A percentile compares a stretch with the other conserved stretches of the same genome.
These are phyloP conservation scores for Hyles euphorbiae DNA, from an alignment of 1,140 invertebrate species.

Conservation along the genomic window DNA sequence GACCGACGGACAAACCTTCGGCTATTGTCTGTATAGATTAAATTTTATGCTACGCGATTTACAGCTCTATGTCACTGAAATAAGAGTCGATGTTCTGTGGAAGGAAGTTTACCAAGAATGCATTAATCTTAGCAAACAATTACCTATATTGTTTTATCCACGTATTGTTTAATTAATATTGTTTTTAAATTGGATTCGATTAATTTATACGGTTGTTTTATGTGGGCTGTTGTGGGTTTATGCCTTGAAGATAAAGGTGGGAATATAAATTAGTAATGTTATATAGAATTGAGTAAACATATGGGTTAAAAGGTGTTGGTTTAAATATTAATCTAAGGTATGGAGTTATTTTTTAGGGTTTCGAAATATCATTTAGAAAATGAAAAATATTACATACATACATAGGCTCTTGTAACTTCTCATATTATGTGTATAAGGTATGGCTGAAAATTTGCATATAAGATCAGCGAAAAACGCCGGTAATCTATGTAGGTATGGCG, in stretches of 20 bases:
- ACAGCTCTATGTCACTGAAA: neutral
- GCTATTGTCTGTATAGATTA: constrained; percentile 10
- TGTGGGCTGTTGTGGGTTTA: constrained; percentile 2
- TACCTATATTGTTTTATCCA: constrained; percentile 9
- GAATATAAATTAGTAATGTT: too few relatives aligned
- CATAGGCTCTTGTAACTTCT: too few relatives aligned
- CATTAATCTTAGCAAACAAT: constrained; percentile 14
- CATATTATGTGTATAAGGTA: too few relatives aligned
- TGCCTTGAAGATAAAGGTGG: neutral
- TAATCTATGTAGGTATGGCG: too few relatives aligned
- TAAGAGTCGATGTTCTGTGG: neutral
- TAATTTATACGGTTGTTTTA: neutral
- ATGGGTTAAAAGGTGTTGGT: too few relatives aligned
- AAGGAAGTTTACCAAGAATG: neutral
- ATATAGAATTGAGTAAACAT: too few relatives aligned
- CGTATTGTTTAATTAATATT: constrained; percentile 5
- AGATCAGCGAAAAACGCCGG: too few relatives aligned
- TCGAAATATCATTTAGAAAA: too few relatives aligned
- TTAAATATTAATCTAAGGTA: too few relatives aligned
- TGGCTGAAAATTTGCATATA: too few relatives aligned
- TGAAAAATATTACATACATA: too few relatives aligned
- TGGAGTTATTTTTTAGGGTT: too few relatives aligned
- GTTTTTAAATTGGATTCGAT: constrained; percentile 6
- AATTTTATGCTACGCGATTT: neutral
- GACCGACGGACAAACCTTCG: constrained; percentile 16